Evolutionary conservation across 2,888 invertebrate species (phyloP).

Genomic region (Linhomoeus sp.): DNA sequence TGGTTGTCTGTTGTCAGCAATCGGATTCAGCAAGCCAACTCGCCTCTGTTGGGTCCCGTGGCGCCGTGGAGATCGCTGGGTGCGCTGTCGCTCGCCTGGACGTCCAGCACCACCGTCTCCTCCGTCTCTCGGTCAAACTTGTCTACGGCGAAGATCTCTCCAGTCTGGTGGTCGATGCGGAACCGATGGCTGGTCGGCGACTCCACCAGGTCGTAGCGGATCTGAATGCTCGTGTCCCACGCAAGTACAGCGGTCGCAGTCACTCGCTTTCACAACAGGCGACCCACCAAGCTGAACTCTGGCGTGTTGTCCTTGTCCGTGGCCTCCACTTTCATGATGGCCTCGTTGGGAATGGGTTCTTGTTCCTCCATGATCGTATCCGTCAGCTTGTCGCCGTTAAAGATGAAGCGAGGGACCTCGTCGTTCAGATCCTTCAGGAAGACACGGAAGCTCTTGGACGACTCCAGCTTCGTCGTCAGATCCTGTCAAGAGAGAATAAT

Average conservation of each 20-base stretch:
- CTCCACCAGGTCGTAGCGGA: slow-evolving; percentile 20
- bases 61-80: slow-evolving; percentile 50
- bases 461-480: slow-evolving; percentile 14
- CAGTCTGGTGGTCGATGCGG: slow-evolving; percentile 82
- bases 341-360: background rate
- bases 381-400: slow-evolving; percentile 22
- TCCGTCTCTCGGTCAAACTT: slow-evolving; percentile 76
- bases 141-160: slow-evolving; percentile 79
- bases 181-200: slow-evolving; percentile 35
- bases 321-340: slow-evolving; percentile 16
- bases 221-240: slow-evolving; percentile 3
- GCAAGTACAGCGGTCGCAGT: too few relatives aligned
- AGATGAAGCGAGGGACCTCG: slow-evolving; percentile 42
- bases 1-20: too few relatives aligned
- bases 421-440: slow-evolving; percentile 90
- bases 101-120: slow-evolving; percentile 89
- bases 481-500: slow-evolving; percentile 12
- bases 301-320: slow-evolving; percentile 14
- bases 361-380: slow-evolving; percentile 21
- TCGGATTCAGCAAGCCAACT: slow-evolving; percentile 1
- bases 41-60: slow-evolving; percentile 20
- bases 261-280: too few relatives aligned
- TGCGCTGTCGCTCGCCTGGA: slow-evolving; percentile 84
- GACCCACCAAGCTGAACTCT: too few relatives aligned
- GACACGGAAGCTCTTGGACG: slow-evolving; percentile 76